A percentile compares a stretch with the other conserved stretches of the same genome.
Evolutionary conservation across 2,888 invertebrate genomes (phyloP).

Genomic region (Oligia latruncula): DNA sequence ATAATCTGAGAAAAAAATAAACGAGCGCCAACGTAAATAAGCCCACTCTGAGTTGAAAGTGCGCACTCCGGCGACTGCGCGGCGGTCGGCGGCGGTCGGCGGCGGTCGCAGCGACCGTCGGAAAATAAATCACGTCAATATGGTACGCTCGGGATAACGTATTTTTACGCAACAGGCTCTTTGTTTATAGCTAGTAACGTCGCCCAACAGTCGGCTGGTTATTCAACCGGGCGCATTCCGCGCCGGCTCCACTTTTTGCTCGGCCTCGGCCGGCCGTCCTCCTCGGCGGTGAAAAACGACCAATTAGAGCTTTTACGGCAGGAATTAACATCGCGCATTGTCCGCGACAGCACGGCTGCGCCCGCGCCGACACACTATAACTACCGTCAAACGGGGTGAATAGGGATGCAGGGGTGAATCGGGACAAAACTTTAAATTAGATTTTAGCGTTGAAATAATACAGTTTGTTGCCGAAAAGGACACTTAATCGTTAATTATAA

Average conservation of each 20-base stretch:
- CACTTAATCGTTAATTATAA: too few relatives aligned
- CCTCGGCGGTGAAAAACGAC: conserved; percentile 78
- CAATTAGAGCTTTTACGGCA: conserved; percentile 87
- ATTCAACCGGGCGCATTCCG: conserved; percentile 89
- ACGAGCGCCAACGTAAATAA: conserved; percentile 86
- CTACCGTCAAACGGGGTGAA: too few relatives aligned
- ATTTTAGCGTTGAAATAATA: too few relatives aligned
- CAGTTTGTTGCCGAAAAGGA: too few relatives aligned
- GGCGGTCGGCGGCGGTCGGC: conserved; percentile 41
- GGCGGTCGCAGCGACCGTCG: conserved; percentile 24
- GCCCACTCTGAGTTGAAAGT: conserved; percentile 80
- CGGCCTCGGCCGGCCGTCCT: conserved; percentile 74
- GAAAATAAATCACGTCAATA: conserved; percentile 85
- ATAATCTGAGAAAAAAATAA: conserved; percentile 88
- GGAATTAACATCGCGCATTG: conserved; percentile 85
- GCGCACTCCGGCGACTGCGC: conserved; percentile 67
- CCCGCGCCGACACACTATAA: conserved; percentile 47
- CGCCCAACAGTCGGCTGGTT: conserved; percentile 85
- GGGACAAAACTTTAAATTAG: too few relatives aligned
- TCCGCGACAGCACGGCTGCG: conserved; percentile 69
- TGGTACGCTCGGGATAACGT: conserved; percentile 83
- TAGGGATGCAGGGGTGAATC: too few relatives aligned
- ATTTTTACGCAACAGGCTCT: conserved; percentile 89
- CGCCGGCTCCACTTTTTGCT: conserved; percentile 88
- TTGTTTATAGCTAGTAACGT: conserved; percentile 86